Percentiles rank a stretch among this genome's conserved stretches.
Conservation (phyloP, 2,888 invertebrate species). For the Leptarthrus brevirostris region DNA sequence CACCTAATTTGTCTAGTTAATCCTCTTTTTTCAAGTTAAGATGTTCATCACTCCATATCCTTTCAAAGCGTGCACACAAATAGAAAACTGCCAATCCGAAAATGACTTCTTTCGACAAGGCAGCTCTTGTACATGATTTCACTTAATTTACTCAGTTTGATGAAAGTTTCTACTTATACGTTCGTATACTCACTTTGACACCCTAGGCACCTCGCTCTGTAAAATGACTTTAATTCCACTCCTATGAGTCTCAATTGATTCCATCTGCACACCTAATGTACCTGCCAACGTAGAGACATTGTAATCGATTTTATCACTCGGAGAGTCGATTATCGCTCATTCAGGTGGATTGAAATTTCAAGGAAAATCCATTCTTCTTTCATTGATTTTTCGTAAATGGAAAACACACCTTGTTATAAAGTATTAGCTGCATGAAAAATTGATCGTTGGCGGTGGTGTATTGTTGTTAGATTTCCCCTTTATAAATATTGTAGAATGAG, state of each 20-base stretch:
- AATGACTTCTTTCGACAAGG: no score
- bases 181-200: background rate
- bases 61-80: no score
- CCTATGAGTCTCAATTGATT: slow-evolving; percentile 17
- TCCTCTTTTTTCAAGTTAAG: no score
- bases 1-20: no score
- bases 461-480: no score
- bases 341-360: slow-evolving; percentile 19
- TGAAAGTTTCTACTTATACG: background rate
- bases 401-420: slow-evolving; percentile 26
- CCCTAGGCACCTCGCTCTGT: background rate
- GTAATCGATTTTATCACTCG: slow-evolving; percentile 37
- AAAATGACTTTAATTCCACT: slow-evolving; percentile 37
- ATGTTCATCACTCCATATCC: no score
- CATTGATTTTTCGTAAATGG: background rate
- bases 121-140: slow-evolving; percentile 24
- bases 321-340: slow-evolving; percentile 35
- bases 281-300: slow-evolving; percentile 8
- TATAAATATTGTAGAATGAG: no score
- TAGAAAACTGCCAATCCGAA: no score
- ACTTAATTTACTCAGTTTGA: slow-evolving; percentile 32
- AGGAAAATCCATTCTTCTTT: background rate
- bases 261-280: slow-evolving; percentile 4
- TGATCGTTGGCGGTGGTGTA: no score
- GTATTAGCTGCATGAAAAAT: no score